Evolutionary conservation across 1,140 invertebrate species (phyloP).

Genomic region (Formica exsecta): DNA sequence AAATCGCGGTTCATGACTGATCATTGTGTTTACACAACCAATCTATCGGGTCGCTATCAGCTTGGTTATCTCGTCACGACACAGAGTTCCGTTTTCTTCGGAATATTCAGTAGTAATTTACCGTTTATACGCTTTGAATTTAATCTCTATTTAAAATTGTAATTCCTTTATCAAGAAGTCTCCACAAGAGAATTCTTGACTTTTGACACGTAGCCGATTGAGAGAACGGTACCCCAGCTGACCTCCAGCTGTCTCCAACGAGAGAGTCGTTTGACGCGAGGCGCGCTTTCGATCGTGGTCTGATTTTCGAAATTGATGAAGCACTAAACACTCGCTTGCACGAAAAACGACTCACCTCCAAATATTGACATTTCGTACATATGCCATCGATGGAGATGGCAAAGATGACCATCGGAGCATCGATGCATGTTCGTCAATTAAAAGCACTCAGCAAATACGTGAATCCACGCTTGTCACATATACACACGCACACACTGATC

Average conservation of each 20-base stretch:
- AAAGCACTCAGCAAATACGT: not conserved
- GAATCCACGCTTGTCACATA: not conserved
- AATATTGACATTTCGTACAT: constrained; percentile 71
- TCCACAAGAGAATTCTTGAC: not conserved
- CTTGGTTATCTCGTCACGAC: constrained; percentile 33
- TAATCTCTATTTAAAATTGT: too few relatives aligned
- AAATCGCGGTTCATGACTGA: not conserved
- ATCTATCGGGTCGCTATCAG: not conserved
- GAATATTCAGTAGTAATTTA: not conserved
- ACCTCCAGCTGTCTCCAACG: constrained; percentile 23
- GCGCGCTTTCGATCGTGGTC: not conserved
- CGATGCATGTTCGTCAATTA: not conserved
- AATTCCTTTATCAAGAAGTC: too few relatives aligned
- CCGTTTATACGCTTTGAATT: not conserved
- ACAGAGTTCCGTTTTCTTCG: too few relatives aligned
- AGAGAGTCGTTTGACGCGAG: constrained; percentile 18
- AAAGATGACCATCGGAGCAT: not conserved
- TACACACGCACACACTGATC: not conserved
- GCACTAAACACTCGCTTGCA: not conserved
- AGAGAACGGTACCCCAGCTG: not conserved
- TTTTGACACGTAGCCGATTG: not conserved
- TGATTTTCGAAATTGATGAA: not conserved
- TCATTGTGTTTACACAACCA: constrained; percentile 30
- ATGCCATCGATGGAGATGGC: constrained; percentile 46
- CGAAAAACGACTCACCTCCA: constrained; percentile 40